Evolutionary conservation across 1,140 invertebrate species (phyloP), one percentile per base, ranked within the genome.

Genomic region (Lysiphlebus fabarum): DNA sequence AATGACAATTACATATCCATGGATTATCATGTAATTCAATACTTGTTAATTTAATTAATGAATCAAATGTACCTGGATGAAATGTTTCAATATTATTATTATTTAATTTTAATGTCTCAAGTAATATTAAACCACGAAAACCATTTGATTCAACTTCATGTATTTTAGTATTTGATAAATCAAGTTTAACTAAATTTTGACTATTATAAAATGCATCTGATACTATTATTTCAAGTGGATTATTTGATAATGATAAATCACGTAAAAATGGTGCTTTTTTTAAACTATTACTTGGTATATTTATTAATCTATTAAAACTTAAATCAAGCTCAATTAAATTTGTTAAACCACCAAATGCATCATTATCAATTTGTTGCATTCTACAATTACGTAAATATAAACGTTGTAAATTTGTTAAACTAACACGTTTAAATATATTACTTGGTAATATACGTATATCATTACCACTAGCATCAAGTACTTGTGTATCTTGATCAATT

Each of bases 1-100:
- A 72, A 14, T 89, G 85, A 71, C 93, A 96, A 70, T 96, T 92
- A 69, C 93, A 96, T 37, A 87, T 83, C 93, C 93, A 95, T 0
- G 90, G 91, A 79, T 96, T 96, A 56, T 92, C 90, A 63, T 95
- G 91, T 42, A 96, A 76, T 70, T 93, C 90, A 56, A 95, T 87
- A 41, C 89, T 90, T 67, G 90, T 87, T 6, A 95, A 81, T 26
- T 87, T 86, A 54, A 82, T 85, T 8, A 91, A 67, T 6, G 85
- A 85, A 63, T 91, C 87, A 33, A 92, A 86, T 0, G 89, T 90
- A 26, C 83, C 84, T 1, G 86, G 82, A 26, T 86, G 79, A 34
- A 93, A 76, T 42, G 88, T 89, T 17, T 84, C 83, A 26, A 96
- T 76, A 61, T 84, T 83, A 72, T 96, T 96, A 58, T 87, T 86